These are phyloP conservation scores for Litocranius walleri DNA, from an alignment of 2,113 vertebrate species.

Conservation along the genomic window DNA sequence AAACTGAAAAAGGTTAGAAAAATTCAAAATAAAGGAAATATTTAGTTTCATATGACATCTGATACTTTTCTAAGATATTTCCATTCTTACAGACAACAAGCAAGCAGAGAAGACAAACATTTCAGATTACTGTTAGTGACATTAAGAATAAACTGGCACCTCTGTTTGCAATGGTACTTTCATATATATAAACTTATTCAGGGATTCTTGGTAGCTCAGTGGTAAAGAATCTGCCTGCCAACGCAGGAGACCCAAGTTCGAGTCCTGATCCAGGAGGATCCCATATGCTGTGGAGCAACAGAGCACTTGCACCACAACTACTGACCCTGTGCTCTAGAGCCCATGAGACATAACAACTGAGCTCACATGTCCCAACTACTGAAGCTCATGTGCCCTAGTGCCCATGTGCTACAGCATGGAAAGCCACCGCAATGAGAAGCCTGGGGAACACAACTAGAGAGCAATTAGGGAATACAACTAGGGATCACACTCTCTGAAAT, in stretches of 20 bases:
- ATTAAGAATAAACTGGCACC: neutral
- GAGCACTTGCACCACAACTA: neutral
- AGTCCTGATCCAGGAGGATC: neutral
- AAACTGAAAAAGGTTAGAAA: neutral
- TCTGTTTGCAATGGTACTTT: neutral
- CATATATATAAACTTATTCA: neutral
- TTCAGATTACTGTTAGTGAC: neutral
- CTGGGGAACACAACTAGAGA: neutral
- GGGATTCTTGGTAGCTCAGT: neutral
- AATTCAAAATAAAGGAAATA: neutral
- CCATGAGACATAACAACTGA: neutral
- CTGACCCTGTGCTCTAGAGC: neutral
- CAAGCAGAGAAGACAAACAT: neutral
- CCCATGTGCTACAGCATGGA: neutral
- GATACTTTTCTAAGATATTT: neutral
- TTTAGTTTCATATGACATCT: neutral
- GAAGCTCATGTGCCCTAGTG: rapidly evolving
- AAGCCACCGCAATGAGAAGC: neutral
- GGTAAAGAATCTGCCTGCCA: neutral
- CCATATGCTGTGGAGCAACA: neutral
- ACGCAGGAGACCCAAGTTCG: neutral
- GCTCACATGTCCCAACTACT: neutral
- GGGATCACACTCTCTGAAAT: neutral
- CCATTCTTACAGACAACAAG: neutral
- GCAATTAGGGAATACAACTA: neutral